Percentiles rank a stretch among this genome's conserved stretches.
These are phyloP conservation scores for Pollenia amentaria DNA, from an alignment of 2,888 invertebrate genomes.

Conservation along the genomic window DNA sequence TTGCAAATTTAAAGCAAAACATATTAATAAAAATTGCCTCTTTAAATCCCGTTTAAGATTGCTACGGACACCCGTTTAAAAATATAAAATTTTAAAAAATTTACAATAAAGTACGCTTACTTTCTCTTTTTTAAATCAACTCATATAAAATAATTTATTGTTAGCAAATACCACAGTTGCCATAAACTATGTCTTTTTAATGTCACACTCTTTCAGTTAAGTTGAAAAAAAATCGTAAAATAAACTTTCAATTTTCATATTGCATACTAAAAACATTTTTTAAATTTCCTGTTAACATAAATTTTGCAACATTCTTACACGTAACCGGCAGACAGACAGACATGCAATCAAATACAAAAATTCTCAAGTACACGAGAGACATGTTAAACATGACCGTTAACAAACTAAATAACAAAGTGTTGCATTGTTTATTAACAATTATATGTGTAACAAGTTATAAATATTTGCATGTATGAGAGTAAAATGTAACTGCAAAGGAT, in stretches of 20 bases:
- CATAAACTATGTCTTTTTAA: conserved; percentile 3
- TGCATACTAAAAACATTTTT: conserved; percentile 46
- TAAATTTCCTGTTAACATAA: conserved; percentile 51
- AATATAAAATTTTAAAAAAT: background rate
- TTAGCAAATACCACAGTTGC: background rate
- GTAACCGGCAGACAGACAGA: background rate
- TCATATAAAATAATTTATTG: background rate
- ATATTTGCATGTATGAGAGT: conserved; percentile 25
- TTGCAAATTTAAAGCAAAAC: too few relatives aligned
- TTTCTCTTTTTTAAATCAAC: background rate
- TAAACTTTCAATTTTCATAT: conserved; percentile 53
- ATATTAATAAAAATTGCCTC: too few relatives aligned
- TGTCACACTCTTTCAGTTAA: conserved; percentile 4
- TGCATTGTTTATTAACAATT: conserved; percentile 67
- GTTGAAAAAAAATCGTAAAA: background rate
- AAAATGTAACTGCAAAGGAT: conserved; percentile 9
- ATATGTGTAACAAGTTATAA: conserved; percentile 33
- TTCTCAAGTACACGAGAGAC: background rate
- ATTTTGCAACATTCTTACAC: conserved; percentile 40
- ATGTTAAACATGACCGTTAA: conserved; percentile 69
- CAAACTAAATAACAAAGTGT: conserved; percentile 69
- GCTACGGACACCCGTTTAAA: too few relatives aligned
- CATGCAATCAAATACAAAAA: background rate
- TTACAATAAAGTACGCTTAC: background rate
- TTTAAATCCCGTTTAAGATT: too few relatives aligned